Evolutionary conservation across 2,113 vertebrate genomes (phyloP).

Genomic region (Hippocampus mohnikei): DNA sequence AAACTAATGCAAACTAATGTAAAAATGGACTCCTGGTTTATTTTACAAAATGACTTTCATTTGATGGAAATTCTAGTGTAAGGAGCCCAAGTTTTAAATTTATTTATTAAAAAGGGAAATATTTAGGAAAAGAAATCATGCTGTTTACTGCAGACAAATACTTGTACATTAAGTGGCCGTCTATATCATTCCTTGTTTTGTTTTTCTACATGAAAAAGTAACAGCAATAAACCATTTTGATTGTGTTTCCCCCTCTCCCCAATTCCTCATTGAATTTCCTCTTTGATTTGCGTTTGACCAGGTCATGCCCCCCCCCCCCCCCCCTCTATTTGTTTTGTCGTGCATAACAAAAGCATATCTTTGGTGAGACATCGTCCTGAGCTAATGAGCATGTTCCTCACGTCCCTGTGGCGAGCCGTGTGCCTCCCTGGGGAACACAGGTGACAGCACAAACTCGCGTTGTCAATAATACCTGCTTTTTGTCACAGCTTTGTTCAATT

Average conservation of each 20-base stretch:
- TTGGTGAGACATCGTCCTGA: constrained; percentile 22
- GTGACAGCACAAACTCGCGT: constrained; percentile 55
- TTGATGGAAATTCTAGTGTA: constrained; percentile 9
- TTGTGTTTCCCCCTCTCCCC: constrained; percentile 17
- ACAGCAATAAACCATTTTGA: constrained; percentile 53
- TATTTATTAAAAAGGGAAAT: constrained; percentile 34
- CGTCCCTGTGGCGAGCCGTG: constrained; percentile 41
- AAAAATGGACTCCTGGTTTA: constrained; percentile 8
- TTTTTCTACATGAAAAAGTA: constrained; percentile 36
- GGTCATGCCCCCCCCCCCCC: constrained; percentile 4
- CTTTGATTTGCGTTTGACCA: constrained; percentile 36
- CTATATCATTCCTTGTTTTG: background rate
- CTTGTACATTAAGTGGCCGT: constrained; percentile 7
- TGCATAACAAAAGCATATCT: constrained; percentile 46
- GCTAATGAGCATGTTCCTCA: constrained; percentile 55
- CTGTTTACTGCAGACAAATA: background rate
- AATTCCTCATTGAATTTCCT: constrained; percentile 36
- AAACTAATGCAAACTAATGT: constrained; percentile 1
- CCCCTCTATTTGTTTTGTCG: constrained; percentile 12
- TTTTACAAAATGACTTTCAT: constrained; percentile 10
- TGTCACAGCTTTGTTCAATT: constrained; percentile 63
- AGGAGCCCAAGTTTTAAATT: constrained; percentile 27
- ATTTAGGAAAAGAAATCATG: background rate
- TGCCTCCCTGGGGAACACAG: constrained; percentile 55
- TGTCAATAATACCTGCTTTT: constrained; percentile 62